Base-by-base conservation (phyloP, 2,888 invertebrate species). In the Drosophila pullipes region DNA sequence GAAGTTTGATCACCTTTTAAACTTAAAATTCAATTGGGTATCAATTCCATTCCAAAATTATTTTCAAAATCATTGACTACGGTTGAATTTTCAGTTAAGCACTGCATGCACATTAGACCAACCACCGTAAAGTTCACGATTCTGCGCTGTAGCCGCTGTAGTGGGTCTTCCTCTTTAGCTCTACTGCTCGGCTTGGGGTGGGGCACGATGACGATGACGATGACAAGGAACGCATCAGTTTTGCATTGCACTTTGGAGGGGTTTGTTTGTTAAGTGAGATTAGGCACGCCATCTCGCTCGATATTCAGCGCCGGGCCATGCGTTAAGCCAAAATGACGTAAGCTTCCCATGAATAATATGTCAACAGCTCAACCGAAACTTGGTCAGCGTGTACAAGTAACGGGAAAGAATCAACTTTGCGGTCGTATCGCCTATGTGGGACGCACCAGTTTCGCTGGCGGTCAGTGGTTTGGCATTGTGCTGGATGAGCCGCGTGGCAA, bases 401-500 rank as follows among this genome's bases (percentile, higher is more conserved):
- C 95, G 28, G 97, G 97, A 2, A 98, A 98, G 94, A 97, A 97
- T 83, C 54, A 63, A 41, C 96, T 97, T 47, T 96, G 96, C 91
- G 99, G 99, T 4, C 95, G 96, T 0, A 96, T 99, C 31, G 98
- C 98, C 0, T 99, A 96, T 93, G 95, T 97, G 63, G 99, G 99
- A 0, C 94, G 96, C 80, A 98, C 99, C 2, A 95, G 96, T 50
- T 99, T 99, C 93, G 97, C 99, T 0, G 94, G 96, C 60, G 99
- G 99, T 69, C 97, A 97, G 94, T 99, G 98, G 98, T 96, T 99
- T 83, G 99, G 99, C 13, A 96, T 99, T 4, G 96, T 98, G 70
- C 94, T 99, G 64, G 98, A 99, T 92, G 98, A 98, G 91, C 95
- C 98, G 0, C 98, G 97, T 92, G 99, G 99, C 33, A 99, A 98